phyloP scores from a whole-genome alignment of 2,888 invertebrate genomes.

The Hartigia nigra region DNA sequence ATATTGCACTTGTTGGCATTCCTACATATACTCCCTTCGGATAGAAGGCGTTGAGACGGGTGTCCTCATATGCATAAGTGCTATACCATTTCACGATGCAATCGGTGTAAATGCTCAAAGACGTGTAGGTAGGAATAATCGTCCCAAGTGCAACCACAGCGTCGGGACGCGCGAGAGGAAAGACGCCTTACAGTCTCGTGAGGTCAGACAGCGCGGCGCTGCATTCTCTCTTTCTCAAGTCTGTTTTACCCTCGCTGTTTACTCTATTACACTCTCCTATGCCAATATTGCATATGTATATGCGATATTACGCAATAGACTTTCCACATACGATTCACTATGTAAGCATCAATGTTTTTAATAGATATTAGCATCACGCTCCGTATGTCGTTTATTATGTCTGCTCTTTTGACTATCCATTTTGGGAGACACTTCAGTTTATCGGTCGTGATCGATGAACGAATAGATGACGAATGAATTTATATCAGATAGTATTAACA shows the following conservation, averaged over 20 bases:
- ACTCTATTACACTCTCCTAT: not conserved
- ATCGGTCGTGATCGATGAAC: not conserved
- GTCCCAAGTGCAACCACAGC: not conserved
- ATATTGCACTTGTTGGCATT: not conserved
- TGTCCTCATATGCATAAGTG: not conserved
- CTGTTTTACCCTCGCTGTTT: not conserved
- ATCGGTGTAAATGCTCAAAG: not conserved
- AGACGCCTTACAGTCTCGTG: constrained; percentile 59
- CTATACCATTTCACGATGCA: not conserved
- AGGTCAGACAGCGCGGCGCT: constrained; percentile 61
- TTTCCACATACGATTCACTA: not conserved
- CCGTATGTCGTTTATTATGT: not conserved
- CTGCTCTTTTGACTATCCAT: not conserved
- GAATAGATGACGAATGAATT: not conserved
- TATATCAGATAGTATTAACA: not conserved
- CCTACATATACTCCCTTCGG: not conserved
- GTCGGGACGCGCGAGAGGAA: not conserved
- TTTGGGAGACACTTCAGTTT: not conserved
- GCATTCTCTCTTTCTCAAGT: not conserved
- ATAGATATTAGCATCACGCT: not conserved
- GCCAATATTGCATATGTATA: too few species aligned
- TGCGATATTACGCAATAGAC: not conserved
- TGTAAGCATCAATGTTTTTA: not conserved
- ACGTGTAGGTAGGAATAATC: not conserved
- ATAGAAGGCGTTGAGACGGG: not conserved